phyloP scores from a whole-genome alignment of 2,888 invertebrate species.

The Escarpia spicata region DNA sequence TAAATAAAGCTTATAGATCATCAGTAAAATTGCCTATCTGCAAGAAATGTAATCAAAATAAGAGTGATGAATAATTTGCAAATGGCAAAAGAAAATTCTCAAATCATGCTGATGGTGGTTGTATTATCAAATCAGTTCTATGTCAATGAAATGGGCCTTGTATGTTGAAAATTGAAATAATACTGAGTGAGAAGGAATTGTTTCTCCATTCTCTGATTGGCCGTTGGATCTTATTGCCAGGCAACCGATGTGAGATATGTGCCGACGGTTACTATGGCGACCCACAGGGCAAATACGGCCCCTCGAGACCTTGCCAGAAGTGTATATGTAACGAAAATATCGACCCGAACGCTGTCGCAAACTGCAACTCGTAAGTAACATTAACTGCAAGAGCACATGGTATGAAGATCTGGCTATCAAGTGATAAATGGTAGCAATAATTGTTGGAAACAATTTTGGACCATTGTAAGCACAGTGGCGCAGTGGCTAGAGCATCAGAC shows the following conservation, averaged over 20 bases:
- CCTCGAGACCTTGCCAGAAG: conserved; percentile 65
- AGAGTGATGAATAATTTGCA: no score
- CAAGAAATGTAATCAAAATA: no score
- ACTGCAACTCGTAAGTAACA: conserved; percentile 79
- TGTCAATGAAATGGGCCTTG: no score
- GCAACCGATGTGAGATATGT: conserved; percentile 89
- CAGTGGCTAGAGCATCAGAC: no score
- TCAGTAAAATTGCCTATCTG: no score
- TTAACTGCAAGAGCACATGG: background rate
- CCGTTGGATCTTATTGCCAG: conserved; percentile 64
- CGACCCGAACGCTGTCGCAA: conserved; percentile 92
- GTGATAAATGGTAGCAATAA: background rate
- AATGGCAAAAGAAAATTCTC: no score
- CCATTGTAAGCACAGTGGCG: no score
- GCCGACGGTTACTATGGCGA: conserved; percentile 96
- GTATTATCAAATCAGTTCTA: no score
- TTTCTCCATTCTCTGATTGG: background rate
- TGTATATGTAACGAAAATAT: conserved; percentile 72
- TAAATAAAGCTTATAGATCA: no score
- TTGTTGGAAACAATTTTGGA: no score
- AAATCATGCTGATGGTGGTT: no score
- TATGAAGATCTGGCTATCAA: background rate
- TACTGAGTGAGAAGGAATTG: background rate
- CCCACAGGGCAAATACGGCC: conserved; percentile 76
- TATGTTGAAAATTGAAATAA: no score